phyloP scores from a whole-genome alignment of 2,888 invertebrate species.

The Amblyjoppa proteus region DNA sequence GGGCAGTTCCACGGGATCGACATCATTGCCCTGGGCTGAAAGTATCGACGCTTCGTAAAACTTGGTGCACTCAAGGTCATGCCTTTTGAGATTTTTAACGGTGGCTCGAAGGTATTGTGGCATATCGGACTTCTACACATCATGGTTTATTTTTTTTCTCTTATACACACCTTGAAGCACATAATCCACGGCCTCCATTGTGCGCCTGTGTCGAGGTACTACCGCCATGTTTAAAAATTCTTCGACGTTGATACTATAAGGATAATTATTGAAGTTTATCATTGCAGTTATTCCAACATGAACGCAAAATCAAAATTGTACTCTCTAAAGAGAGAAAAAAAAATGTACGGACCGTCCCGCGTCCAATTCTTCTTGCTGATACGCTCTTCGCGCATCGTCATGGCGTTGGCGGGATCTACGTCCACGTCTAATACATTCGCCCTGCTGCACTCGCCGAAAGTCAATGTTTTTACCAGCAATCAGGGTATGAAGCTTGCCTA shows the following conservation, averaged over 20 bases:
- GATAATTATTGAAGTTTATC: background rate
- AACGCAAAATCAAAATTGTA: too few relatives aligned
- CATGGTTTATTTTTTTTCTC: too few relatives aligned
- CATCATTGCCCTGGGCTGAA: background rate
- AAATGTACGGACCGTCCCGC: background rate
- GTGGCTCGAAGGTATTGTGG: too few relatives aligned
- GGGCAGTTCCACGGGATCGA: background rate
- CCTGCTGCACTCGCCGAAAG: background rate
- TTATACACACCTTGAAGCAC: background rate
- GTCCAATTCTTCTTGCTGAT: conserved; percentile 19
- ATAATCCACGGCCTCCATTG: background rate
- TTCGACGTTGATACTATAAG: background rate
- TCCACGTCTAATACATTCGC: conserved; percentile 5
- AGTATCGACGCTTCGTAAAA: background rate
- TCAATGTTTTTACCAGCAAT: conserved; percentile 5
- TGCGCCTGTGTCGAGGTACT: background rate
- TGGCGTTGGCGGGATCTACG: conserved; percentile 16
- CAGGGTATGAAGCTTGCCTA: conserved; percentile 9
- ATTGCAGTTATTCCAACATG: too few relatives aligned
- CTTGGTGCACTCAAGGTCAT: background rate
- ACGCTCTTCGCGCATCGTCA: background rate
- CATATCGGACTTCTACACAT: too few relatives aligned
- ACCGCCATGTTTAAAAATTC: background rate
- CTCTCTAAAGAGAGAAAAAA: background rate
- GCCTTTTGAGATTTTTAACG: too few relatives aligned